phyloP scores from a whole-genome alignment of 2,797 vertebrate species.

The Staurois parvus region DNA sequence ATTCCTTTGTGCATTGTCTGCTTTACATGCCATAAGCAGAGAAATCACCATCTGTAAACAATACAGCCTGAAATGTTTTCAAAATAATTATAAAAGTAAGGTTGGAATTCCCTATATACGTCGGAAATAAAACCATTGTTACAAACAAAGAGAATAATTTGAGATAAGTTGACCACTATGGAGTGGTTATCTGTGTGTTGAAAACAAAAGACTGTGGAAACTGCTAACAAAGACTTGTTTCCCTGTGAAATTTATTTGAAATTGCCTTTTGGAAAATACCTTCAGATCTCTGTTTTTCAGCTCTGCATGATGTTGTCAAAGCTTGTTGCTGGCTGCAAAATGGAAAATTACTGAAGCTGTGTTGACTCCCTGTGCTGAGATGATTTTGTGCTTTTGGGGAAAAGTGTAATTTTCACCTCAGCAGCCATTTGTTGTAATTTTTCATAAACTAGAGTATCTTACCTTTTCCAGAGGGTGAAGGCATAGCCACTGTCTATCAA shows the following conservation, averaged over 20 bases:
- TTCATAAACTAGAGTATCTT: constrained; percentile 32
- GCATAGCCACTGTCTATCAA: not conserved
- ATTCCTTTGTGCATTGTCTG: not conserved
- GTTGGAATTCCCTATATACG: not conserved
- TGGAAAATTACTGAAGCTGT: constrained; percentile 58
- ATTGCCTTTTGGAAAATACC: constrained; percentile 58
- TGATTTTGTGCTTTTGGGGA: constrained; percentile 57
- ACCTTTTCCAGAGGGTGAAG: constrained; percentile 40
- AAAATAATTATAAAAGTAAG: constrained; percentile 5
- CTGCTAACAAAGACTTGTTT: constrained; percentile 47
- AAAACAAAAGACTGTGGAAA: constrained; percentile 41
- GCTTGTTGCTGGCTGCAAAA: constrained; percentile 60
- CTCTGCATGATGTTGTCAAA: constrained; percentile 61
- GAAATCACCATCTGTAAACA: not conserved
- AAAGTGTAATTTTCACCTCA: constrained; percentile 55
- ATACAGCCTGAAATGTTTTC: not conserved
- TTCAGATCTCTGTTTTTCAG: constrained; percentile 58
- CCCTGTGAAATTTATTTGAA: constrained; percentile 55
- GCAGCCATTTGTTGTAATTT: constrained; percentile 54
- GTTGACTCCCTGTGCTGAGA: constrained; percentile 50
- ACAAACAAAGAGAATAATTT: constrained; percentile 14
- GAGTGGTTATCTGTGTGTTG: constrained; percentile 7
- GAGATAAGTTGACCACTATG: constrained; percentile 25
- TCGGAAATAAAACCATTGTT: constrained; percentile 25
- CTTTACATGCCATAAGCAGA: not conserved